Evolutionary conservation across 2,113 vertebrate species (phyloP).

Genomic region (Ibidorhyncha struthersii): DNA sequence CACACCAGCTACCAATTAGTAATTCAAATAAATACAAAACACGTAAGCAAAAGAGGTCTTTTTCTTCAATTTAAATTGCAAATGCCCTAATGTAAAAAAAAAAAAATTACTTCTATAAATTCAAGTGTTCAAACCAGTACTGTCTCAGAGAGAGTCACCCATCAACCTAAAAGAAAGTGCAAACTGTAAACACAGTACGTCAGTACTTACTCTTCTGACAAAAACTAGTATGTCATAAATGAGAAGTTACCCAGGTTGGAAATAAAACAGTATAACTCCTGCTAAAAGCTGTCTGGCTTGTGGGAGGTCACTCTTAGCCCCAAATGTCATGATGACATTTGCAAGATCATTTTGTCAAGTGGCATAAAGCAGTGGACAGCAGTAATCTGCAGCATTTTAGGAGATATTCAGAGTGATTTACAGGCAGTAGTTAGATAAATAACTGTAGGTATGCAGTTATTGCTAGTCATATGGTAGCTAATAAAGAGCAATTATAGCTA

Average conservation of each 20-base stretch:
- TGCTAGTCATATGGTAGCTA: neutral
- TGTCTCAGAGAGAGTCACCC: neutral
- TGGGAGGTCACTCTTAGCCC: neutral
- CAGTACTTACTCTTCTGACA: neutral
- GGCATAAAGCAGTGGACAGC: neutral
- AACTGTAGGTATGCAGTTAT: neutral
- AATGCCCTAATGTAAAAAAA: neutral
- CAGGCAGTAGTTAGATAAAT: neutral
- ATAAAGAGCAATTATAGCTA: neutral
- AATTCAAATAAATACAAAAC: neutral
- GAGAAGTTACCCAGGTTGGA: neutral
- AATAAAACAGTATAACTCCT: neutral
- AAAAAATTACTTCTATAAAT: neutral
- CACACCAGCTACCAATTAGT: neutral
- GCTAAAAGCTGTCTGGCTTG: neutral
- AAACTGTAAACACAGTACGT: neutral
- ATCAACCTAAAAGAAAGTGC: neutral
- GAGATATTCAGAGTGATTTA: neutral
- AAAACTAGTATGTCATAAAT: neutral
- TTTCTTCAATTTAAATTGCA: neutral
- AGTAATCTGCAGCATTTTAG: neutral
- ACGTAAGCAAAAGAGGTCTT: neutral
- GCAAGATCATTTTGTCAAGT: neutral
- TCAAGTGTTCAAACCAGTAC: neutral
- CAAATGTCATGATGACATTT: neutral